Conservation (phyloP, 2,797 vertebrate species). For the Spondyliosoma cantharus region DNA sequence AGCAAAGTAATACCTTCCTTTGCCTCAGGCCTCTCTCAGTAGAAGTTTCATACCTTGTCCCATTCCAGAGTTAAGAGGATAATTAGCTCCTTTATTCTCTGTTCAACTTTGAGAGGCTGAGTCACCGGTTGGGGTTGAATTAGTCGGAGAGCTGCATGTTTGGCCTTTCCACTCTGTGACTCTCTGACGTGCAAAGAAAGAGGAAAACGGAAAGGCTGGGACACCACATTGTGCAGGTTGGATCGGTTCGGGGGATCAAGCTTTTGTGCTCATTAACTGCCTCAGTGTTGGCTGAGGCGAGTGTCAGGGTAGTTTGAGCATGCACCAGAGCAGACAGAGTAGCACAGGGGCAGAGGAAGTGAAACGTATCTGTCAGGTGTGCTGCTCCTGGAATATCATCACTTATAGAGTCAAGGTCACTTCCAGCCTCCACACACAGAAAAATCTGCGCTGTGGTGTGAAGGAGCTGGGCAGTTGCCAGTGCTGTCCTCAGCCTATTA, state of each 20-base stretch:
- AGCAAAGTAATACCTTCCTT: slow-evolving; percentile 26
- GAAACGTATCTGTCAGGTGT: slow-evolving; percentile 74
- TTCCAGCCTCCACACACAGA: slow-evolving; percentile 46
- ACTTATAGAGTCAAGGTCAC: slow-evolving; percentile 72
- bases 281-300: slow-evolving; percentile 64
- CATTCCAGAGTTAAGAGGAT: slow-evolving; percentile 57
- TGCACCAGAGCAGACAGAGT: slow-evolving; percentile 50
- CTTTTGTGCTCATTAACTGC: slow-evolving; percentile 77
- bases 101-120: slow-evolving; percentile 69
- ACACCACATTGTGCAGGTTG: slow-evolving; percentile 50
- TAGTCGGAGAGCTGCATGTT: slow-evolving; percentile 68
- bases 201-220: slow-evolving; percentile 50
- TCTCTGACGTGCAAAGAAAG: slow-evolving; percentile 59
- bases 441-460: slow-evolving; percentile 48
- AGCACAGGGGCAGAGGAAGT: slow-evolving; percentile 57
- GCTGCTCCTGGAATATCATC: slow-evolving; percentile 67
- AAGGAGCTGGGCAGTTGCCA: slow-evolving; percentile 57
- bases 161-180: slow-evolving; percentile 75
- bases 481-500: slow-evolving; percentile 42
- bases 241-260: slow-evolving; percentile 59
- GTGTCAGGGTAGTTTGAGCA: slow-evolving; percentile 55
- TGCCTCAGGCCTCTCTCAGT: slow-evolving; percentile 13
- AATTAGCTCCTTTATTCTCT: slow-evolving; percentile 74
- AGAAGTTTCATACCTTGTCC: slow-evolving; percentile 48
- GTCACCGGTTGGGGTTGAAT: slow-evolving; percentile 67